A percentile compares a stretch with the other conserved stretches of the same genome.
Evolutionary conservation across 2,888 invertebrate genomes (phyloP).

Genomic region (Pseudococcus longispinus): DNA sequence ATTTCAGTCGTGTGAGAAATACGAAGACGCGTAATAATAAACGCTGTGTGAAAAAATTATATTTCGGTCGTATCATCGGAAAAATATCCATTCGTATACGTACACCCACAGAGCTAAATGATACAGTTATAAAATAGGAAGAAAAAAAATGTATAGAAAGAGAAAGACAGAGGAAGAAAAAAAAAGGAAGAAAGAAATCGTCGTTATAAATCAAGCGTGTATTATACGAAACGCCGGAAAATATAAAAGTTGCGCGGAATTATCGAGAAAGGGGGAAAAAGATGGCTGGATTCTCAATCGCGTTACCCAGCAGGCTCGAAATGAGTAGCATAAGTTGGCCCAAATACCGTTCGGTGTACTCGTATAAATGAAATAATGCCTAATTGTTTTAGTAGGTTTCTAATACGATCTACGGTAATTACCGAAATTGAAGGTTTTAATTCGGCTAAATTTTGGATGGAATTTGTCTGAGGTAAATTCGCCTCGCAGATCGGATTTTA

Average conservation of each 20-base stretch:
- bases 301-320: not conserved
- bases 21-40: not conserved
- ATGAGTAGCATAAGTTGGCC: not conserved
- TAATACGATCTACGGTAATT: not conserved
- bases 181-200: not conserved
- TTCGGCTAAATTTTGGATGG: not conserved
- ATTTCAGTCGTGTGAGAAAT: not conserved
- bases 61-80: not conserved
- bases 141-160: not conserved
- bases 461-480: constrained; percentile 3
- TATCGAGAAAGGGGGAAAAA: not conserved
- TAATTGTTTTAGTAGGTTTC: not conserved
- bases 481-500: constrained; percentile 17
- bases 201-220: not conserved
- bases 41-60: not conserved
- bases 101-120: not conserved
- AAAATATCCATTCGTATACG: not conserved
- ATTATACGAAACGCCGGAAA: not conserved
- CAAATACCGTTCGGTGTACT: not conserved
- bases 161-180: not conserved
- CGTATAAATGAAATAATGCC: not conserved
- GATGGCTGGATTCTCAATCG: not conserved
- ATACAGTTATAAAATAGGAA: not conserved
- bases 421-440: constrained; percentile 16
- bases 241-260: not conserved